Percentiles rank a stretch among this genome's conserved stretches.
phyloP scores from a whole-genome alignment of 2,797 vertebrate genomes.

The Cirrhinus molitorella region DNA sequence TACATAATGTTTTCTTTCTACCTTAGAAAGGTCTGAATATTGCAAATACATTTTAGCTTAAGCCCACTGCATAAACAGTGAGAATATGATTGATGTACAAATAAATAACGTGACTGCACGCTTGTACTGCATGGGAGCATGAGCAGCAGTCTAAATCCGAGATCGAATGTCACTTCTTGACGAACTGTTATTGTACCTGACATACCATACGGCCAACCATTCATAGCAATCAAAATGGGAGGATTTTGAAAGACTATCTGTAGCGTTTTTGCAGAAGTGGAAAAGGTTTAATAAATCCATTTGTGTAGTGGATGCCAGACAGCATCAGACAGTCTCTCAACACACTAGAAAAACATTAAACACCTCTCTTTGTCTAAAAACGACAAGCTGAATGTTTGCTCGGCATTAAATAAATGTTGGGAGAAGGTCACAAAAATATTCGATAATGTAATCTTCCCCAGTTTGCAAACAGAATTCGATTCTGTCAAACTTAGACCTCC shows the following conservation, averaged over 20 bases:
- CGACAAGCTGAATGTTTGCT: slow-evolving; percentile 32
- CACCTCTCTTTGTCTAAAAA: slow-evolving; percentile 48
- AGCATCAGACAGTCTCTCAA: slow-evolving; percentile 63
- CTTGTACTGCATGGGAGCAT: slow-evolving; percentile 66
- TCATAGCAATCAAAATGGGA: slow-evolving; percentile 62
- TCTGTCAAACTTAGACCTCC: background rate
- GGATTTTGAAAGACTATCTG: slow-evolving; percentile 65
- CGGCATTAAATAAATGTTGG: background rate
- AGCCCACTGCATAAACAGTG: slow-evolving; percentile 11
- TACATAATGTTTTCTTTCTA: slow-evolving; percentile 23
- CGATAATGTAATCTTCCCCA: background rate
- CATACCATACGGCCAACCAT: slow-evolving; percentile 64
- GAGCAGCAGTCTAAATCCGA: slow-evolving; percentile 59
- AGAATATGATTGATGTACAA: slow-evolving; percentile 66
- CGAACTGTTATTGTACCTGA: slow-evolving; percentile 67
- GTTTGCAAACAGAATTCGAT: background rate
- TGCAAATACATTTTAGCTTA: slow-evolving; percentile 4
- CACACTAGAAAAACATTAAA: slow-evolving; percentile 55
- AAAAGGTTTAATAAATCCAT: slow-evolving; percentile 71
- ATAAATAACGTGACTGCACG: slow-evolving; percentile 65
- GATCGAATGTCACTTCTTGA: slow-evolving; percentile 64
- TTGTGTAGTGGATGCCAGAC: slow-evolving; percentile 65
- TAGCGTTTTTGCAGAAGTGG: slow-evolving; percentile 77
- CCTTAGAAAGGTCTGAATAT: slow-evolving; percentile 20
- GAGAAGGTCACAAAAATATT: slow-evolving; percentile 1